These are phyloP conservation scores for Cyprinodon brontotheroides DNA, from an alignment of 2,113 vertebrate genomes.

Conservation along the genomic window DNA sequence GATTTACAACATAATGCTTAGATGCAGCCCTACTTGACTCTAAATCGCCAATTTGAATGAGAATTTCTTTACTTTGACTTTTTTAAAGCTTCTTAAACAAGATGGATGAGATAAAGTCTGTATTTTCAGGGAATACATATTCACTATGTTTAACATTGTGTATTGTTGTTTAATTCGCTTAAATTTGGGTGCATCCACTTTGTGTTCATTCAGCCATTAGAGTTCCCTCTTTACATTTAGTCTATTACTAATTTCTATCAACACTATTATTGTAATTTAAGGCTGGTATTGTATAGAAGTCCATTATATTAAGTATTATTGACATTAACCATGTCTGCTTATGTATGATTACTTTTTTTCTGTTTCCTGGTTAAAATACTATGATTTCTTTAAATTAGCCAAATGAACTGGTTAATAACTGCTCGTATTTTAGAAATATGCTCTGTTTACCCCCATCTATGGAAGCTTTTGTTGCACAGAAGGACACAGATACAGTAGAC, in stretches of 20 bases:
- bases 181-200: neutral
- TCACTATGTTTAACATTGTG: neutral
- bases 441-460: slow-evolving; percentile 11
- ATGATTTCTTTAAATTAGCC: slow-evolving; percentile 7
- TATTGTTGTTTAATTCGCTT: neutral
- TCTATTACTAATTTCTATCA: neutral
- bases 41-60: no score
- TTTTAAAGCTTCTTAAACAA: neutral
- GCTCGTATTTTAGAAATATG: slow-evolving; percentile 15
- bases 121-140: neutral
- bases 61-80: neutral
- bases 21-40: no score
- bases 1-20: no score
- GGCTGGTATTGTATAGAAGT: neutral
- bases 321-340: neutral
- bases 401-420: slow-evolving; percentile 1
- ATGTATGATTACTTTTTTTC: neutral
- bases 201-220: slow-evolving; percentile 39
- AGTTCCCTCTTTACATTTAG: slow-evolving; percentile 48
- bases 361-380: neutral
- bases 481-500: slow-evolving; percentile 12
- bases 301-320: slow-evolving; percentile 4
- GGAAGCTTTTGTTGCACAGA: slow-evolving; percentile 1
- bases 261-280: neutral
- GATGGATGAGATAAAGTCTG: no score